Percentiles rank a stretch among this genome's conserved stretches.
These are phyloP conservation scores for Pterocles gutturalis DNA, from an alignment of 2,113 vertebrate species.

Conservation along the genomic window DNA sequence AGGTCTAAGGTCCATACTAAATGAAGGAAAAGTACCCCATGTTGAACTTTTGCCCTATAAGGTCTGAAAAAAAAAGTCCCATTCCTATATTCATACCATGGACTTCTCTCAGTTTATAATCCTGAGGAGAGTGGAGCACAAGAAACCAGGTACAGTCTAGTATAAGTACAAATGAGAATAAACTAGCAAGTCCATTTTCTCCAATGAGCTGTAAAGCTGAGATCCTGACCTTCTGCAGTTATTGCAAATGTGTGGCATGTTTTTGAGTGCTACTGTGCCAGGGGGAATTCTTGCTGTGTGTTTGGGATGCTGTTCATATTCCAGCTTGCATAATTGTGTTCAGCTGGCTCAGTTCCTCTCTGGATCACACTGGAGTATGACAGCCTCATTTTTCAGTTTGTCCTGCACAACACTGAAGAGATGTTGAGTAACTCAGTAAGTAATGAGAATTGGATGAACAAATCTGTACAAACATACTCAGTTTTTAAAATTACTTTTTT, in stretches of 20 bases:
- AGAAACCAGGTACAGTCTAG: background rate
- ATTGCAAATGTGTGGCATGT: background rate
- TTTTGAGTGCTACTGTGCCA: background rate
- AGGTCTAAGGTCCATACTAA: background rate
- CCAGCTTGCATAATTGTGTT: conserved; percentile 18
- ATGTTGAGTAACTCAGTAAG: background rate
- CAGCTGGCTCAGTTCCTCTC: background rate
- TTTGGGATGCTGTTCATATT: background rate
- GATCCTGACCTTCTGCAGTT: background rate
- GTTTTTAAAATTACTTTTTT: background rate
- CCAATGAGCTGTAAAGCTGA: background rate
- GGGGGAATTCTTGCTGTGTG: background rate
- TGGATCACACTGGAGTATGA: background rate
- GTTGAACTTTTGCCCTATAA: background rate
- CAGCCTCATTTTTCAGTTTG: background rate
- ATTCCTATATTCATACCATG: background rate
- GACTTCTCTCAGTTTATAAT: background rate
- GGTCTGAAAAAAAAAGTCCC: background rate
- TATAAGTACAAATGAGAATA: background rate
- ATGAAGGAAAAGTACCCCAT: background rate
- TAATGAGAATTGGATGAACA: background rate
- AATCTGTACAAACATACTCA: background rate
- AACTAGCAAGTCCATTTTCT: background rate
- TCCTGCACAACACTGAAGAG: background rate
- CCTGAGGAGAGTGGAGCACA: background rate